These are phyloP conservation scores for Sebastolobus alascanus DNA, from an alignment of 2,797 vertebrate genomes.

Conservation along the genomic window DNA sequence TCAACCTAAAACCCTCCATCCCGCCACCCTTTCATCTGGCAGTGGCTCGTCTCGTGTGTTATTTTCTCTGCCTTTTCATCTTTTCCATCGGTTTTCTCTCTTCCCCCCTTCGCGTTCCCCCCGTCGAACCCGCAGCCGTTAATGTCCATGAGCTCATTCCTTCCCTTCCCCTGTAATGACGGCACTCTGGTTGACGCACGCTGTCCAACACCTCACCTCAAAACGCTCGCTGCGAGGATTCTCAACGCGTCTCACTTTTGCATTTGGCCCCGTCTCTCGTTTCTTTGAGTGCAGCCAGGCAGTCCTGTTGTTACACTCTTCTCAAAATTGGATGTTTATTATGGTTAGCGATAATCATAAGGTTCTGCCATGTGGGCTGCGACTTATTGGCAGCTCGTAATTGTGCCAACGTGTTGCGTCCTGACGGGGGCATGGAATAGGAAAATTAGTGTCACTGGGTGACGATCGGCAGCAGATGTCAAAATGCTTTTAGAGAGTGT, in stretches of 20 bases:
- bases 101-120: constrained; percentile 48
- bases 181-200: constrained; percentile 71
- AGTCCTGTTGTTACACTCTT: constrained; percentile 32
- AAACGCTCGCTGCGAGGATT: constrained; percentile 51
- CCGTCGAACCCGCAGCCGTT: constrained; percentile 78
- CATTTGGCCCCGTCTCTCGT: constrained; percentile 19
- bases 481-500: constrained; percentile 49
- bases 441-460: constrained; percentile 62
- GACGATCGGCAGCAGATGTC: constrained; percentile 63
- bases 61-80: constrained; percentile 81
- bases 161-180: constrained; percentile 81
- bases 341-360: constrained; percentile 58
- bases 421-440: constrained; percentile 46
- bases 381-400: constrained; percentile 50
- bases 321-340: constrained; percentile 61
- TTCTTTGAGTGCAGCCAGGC: constrained; percentile 15
- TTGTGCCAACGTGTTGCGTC: constrained; percentile 66
- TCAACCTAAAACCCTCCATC: constrained; percentile 73
- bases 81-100: constrained; percentile 77
- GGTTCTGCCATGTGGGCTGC: constrained; percentile 47
- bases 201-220: constrained; percentile 78
- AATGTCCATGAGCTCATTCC: constrained; percentile 82
- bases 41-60: constrained; percentile 69
- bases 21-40: constrained; percentile 76
- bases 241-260: constrained; percentile 46